Conservation (phyloP, 2,888 invertebrate genomes). For the Prostheceraeus crozeri region DNA sequence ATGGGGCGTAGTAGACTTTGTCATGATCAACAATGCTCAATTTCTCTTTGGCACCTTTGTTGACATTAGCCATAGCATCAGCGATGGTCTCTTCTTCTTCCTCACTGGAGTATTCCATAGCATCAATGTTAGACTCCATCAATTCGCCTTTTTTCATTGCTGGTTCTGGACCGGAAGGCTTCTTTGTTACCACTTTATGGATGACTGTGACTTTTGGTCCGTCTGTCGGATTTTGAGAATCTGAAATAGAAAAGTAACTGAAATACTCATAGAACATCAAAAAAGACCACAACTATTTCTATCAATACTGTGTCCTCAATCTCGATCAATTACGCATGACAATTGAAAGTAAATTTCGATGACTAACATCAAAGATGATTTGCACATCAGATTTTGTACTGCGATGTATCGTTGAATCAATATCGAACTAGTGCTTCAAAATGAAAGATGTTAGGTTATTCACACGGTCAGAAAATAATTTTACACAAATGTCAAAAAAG, state of each 20-base stretch:
- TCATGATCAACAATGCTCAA: constrained; percentile 59
- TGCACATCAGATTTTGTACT: too few relatives aligned
- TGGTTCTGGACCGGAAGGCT: constrained; percentile 43
- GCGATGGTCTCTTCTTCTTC: constrained; percentile 90
- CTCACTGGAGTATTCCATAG: constrained; percentile 88
- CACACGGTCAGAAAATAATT: too few relatives aligned
- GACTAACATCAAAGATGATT: too few relatives aligned
- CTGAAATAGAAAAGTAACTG: too few relatives aligned
- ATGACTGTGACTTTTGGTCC: background rate
- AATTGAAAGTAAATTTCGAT: too few relatives aligned
- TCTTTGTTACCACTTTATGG: background rate
- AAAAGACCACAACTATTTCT: background rate
- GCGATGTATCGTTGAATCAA: too few relatives aligned
- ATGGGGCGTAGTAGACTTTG: constrained; percentile 74
- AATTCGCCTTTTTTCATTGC: constrained; percentile 73
- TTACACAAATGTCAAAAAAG: too few relatives aligned
- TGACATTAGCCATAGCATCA: constrained; percentile 65
- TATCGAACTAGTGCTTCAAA: too few relatives aligned
- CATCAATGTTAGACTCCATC: constrained; percentile 97
- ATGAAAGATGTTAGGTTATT: too few relatives aligned
- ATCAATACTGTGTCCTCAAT: too few relatives aligned
- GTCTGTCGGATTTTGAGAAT: background rate
- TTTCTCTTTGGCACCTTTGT: constrained; percentile 63
- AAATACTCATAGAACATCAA: background rate
- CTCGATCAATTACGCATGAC: too few relatives aligned